Base-by-base conservation (phyloP, 2,797 vertebrate genomes). In the Otolemur crassicaudatus region DNA sequence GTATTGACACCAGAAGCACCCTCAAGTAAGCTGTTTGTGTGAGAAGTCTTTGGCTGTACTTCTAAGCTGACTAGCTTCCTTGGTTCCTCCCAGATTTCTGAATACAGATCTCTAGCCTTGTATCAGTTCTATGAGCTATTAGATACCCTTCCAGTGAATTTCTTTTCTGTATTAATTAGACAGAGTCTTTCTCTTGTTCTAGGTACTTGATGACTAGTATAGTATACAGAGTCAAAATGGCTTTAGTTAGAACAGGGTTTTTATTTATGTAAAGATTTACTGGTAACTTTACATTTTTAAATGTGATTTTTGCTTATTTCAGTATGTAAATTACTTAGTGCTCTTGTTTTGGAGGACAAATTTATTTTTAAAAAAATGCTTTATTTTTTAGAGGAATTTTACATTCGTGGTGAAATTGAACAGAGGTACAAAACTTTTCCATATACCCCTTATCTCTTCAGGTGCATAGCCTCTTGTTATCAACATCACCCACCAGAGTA, bases 61-160 rank as follows among this genome's bases (percentile, higher is more conserved):
- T 94, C 31, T 13, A 94, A 81, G 60, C 43, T 90, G 46, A 29
- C 27, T 86, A 19, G 70, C 25, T 89, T 93, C 77, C 63, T 87
- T 93, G 29, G 73, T 92, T 97, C 61, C 40, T 69, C 43, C 17
- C 34, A 20, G 16, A 87, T 96, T 94, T 94, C 79, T 91, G 65
- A 92, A 56, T 94, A 53, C 96, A 22, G 22, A 76, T 87, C 34
- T 75, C 22, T 94, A 92, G 53, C 53, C 17, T 89, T 82, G 40
- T 94, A 9, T 96, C 90, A 70, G 46, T 96, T 87, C 60, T 49
- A 19, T 95, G 53, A 96, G 65, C 75, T 91, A 65, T 91, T 31
- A 69, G 49, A 88, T 85, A 88, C 9, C n/a, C 61, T 82, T 94
- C 73, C 49, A 80, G 37, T 84, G 87, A 92, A 73, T 91, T 72